Conservation (phyloP, 2,888 invertebrate genomes). For the Apoderus coryli region DNA sequence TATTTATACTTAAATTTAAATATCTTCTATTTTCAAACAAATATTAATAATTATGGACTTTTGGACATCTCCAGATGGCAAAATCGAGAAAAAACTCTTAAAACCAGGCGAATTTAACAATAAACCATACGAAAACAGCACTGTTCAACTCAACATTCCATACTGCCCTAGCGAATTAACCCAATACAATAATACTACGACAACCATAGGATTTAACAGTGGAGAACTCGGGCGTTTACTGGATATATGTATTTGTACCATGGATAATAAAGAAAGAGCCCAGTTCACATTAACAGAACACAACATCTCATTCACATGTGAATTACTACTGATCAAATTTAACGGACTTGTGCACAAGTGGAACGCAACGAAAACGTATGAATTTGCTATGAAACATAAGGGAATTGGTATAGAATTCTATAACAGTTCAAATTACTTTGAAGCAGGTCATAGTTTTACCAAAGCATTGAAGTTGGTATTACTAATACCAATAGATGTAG, state of each 20-base stretch:
- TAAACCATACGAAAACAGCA: constrained; percentile 29
- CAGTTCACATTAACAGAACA: constrained; percentile 31
- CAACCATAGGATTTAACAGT: constrained; percentile 32
- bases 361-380: constrained; percentile 29
- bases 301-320: constrained; percentile 26
- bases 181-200: constrained; percentile 17
- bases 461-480: constrained; percentile 59
- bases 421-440: constrained; percentile 36
- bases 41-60: too few relatives aligned
- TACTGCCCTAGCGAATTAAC: constrained; percentile 17
- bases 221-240: constrained; percentile 35
- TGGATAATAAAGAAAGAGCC: constrained; percentile 35
- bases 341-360: constrained; percentile 34
- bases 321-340: constrained; percentile 29
- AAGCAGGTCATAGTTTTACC: constrained; percentile 60
- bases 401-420: constrained; percentile 46
- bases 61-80: too few relatives aligned
- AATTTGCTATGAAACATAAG: constrained; percentile 34
- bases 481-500: constrained; percentile 39
- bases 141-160: constrained; percentile 26
- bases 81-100: constrained; percentile 26
- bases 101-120: constrained; percentile 22
- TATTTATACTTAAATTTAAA: too few relatives aligned
- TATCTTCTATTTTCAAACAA: too few relatives aligned
- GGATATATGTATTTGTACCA: constrained; percentile 34